Base-by-base conservation (phyloP, 2,797 vertebrate genomes). In the Poeciliopsis gracilis region DNA sequence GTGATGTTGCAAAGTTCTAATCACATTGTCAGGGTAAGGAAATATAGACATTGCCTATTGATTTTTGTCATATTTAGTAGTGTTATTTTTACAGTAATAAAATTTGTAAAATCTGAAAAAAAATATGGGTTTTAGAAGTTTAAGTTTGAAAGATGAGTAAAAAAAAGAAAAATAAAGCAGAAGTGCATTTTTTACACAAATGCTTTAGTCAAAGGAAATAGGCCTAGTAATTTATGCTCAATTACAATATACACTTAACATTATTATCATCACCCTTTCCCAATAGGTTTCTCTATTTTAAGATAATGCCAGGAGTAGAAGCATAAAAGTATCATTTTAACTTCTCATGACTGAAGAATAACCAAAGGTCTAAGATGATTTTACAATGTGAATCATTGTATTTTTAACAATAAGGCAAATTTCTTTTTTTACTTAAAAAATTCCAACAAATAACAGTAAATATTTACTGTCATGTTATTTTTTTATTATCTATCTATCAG, bases 31-130 rank as follows among this genome's bases (percentile, higher is more conserved):
- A 84, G 73, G 79, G 80, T 71, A 69, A 77, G 59, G n/a, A 78
- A 87, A 84, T 84, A 51, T 75, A 77, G 86, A 86, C 61, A 75
- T 85, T 78, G 75, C 87, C 93, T 91, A 94, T 95, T 93, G 92
- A 93, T 90, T 95, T 84, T 70, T 70, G 25, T 28, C 6, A 45
- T 70, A 69, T 13, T 88, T 89, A 55, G 89, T 51, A 41, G 23
- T 61, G 28, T 88, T 90, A 91, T 93, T 36, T 81, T 78, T 77
- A 51, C 51, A 23, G 55, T 57, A 66, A 74, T 80, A 25, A 25
- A 41, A 46, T 47, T 1, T 47, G 73, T 66, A 47, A 33, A 51
- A 51, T 51, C 20, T 9, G 51, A 18, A 45, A 46, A 67, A 43
- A 71, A 28, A 38, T 41, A 25, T 46, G 53, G 46, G 13, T 8